Base-by-base conservation (phyloP, 2,888 invertebrate genomes). In the Ornithoptera priamus region DNA sequence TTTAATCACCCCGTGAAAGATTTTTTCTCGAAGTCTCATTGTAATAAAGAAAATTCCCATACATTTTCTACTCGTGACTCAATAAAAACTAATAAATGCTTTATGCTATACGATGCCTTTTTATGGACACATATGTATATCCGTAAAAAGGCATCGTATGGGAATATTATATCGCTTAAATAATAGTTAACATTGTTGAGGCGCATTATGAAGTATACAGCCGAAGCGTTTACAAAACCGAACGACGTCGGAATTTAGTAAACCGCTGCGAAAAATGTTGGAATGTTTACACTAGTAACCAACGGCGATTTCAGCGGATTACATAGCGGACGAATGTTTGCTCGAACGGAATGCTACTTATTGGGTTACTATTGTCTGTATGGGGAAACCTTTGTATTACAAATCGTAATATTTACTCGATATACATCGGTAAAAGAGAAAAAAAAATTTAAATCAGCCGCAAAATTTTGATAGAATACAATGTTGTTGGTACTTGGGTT, bases 221-320 rank as follows among this genome's bases (percentile, higher is more conserved):
- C 7, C n/a, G 20, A 50, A 59, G 18, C 30, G 59, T 65, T 59
- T 65, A 65, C 58, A 58, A 42, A 65, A n/a, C 30, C 58, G 0
- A 59, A 22, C 65, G 24, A 65, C 46, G 57, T 58, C 20, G 58
- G 22, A 46, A 58, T 30, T 50, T 65, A 42, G 24, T 59, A 24
- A 18, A 65, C 65, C 18, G 60, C 15, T 24, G 24, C 17, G 59
- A 59, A 59, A 65, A 65, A n/a, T 53, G 18, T 53, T 15, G 56
- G 20, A 24, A 20, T 58, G 39, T 65, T 65, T 64, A 65, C 65
- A 65, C 65, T 39, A 20, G 42, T 20, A 36, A 36, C 36, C 39
- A 64, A 56, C 56, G 53, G 46, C 22, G 20, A 24, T 46, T 46
- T 46, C 46, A 53, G 53, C 53, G 53, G 53, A 53, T 53, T 53